Evolutionary conservation across 2,113 vertebrate genomes (phyloP), one percentile per base, ranked within the genome.

Genomic region (Pelecanoides urinatrix): DNA sequence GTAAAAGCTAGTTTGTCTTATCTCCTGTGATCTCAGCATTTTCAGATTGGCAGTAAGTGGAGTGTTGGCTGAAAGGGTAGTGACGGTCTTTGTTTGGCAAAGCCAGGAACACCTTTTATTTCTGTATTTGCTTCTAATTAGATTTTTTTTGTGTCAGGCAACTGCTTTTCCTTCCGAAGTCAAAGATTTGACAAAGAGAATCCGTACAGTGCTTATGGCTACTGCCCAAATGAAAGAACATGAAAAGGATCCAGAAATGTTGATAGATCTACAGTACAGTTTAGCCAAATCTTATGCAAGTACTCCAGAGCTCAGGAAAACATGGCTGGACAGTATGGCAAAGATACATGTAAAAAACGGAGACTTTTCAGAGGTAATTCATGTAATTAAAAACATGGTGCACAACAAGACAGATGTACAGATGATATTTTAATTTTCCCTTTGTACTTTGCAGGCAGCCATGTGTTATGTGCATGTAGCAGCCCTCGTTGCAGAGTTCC

Each of bases 181-280:
- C 65, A 99, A 99, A 92, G 98, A 99, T 70, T 97, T 99, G 92
- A 99, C 99, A 13, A 99, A 99, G 97, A 98, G 99, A 75, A 99
- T 99, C 94, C 99, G 99, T 16, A 99, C 99, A 0, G 99, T 99
- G 70, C 98, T 99, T 86, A 99, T 99, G 99, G 99, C 99, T 94
- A 99, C 99, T 0, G 99, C 99, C 25, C 99, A 99, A 94, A 99
- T 99, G 99, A 99, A 99, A 65, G 99, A 99, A 88, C 99, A 99
- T 1, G 99, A 99, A 71, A 99, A 98, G 68, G 99, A 99, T 94
- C 99, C 99, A 0, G 99, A 99, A 97, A 99, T 99, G 99, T 87
- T 99, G 87, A 97, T 99, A 70, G 99, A 99, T 97, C 98, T 99
- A 13, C 99, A 99, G 95, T 99, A 99, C 97, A 99, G 99, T 82